phyloP scores from a whole-genome alignment of 2,113 vertebrate genomes.

The Solenodon paradoxus region DNA sequence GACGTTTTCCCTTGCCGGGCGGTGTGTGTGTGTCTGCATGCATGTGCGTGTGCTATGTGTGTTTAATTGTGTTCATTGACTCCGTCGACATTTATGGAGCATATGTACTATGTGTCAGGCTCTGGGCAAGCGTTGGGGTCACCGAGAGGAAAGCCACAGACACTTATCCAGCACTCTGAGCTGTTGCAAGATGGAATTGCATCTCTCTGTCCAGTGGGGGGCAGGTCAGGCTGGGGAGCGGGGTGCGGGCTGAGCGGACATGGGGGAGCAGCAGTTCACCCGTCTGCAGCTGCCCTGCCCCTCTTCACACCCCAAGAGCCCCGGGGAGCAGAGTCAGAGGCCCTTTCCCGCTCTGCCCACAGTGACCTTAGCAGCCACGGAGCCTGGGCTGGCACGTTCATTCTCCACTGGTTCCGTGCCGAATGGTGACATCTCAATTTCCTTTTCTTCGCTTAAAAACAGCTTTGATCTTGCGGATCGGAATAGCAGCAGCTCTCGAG shows the following conservation, averaged over 20 bases:
- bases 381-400: not conserved
- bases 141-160: not conserved
- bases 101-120: not conserved
- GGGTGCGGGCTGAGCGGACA: not conserved
- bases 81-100: constrained; percentile 11
- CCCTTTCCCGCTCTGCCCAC: not conserved
- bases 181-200: not conserved
- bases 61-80: too few species aligned
- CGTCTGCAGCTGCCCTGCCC: not conserved
- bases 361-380: not conserved
- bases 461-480: not conserved
- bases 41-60: too few species aligned
- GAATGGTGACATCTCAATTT: not conserved
- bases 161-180: not conserved
- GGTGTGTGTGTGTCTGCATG: too few species aligned
- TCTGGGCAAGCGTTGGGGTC: constrained; percentile 25
- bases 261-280: not conserved
- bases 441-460: not conserved
- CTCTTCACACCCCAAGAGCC: not conserved
- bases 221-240: not conserved
- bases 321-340: not conserved
- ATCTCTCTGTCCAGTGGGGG: not conserved
- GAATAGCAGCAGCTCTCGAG: not conserved
- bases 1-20: not conserved
- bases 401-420: not conserved